These are phyloP conservation scores for Anagrus nilaparvatae DNA, from an alignment of 1,140 invertebrate genomes.

Conservation along the genomic window DNA sequence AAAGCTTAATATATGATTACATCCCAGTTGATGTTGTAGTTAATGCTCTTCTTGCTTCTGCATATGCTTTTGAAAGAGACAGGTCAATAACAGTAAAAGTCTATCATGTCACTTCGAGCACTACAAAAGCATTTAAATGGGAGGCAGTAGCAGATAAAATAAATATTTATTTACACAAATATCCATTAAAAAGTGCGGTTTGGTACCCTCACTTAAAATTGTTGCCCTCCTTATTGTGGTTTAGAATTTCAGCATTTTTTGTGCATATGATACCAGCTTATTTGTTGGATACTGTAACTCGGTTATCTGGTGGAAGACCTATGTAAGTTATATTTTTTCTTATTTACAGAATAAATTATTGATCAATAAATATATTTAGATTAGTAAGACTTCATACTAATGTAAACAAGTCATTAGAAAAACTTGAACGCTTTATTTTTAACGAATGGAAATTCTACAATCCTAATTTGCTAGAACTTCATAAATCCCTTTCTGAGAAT, in stretches of 20 bases:
- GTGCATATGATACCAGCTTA: constrained; percentile 78
- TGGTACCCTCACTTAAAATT: constrained; percentile 79
- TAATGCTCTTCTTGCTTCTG: constrained; percentile 74
- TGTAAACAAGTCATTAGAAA: constrained; percentile 68
- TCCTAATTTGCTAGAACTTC: constrained; percentile 57
- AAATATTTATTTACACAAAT: constrained; percentile 56
- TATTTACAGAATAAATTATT: no score
- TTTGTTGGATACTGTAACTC: constrained; percentile 63
- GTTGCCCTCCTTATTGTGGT: constrained; percentile 58
- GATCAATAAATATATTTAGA: no score
- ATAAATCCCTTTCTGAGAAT: constrained; percentile 49
- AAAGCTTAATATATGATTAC: constrained; percentile 75
- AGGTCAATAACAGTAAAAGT: constrained; percentile 55
- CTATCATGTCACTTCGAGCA: constrained; percentile 85
- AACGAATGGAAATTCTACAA: constrained; percentile 85
- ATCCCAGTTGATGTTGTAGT: constrained; percentile 91
- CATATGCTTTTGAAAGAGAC: constrained; percentile 57
- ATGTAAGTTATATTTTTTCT: constrained; percentile 76
- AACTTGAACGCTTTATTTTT: constrained; percentile 82
- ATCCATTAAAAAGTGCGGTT: constrained; percentile 66
- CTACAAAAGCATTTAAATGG: constrained; percentile 81
- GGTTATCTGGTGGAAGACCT: constrained; percentile 61
- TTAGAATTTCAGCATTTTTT: constrained; percentile 68
- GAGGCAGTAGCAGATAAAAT: constrained; percentile 53
- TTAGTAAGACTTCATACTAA: constrained; percentile 77